These are phyloP conservation scores for Lasiurus borealis DNA, from an alignment of 2,113 vertebrate genomes.

Conservation along the genomic window DNA sequence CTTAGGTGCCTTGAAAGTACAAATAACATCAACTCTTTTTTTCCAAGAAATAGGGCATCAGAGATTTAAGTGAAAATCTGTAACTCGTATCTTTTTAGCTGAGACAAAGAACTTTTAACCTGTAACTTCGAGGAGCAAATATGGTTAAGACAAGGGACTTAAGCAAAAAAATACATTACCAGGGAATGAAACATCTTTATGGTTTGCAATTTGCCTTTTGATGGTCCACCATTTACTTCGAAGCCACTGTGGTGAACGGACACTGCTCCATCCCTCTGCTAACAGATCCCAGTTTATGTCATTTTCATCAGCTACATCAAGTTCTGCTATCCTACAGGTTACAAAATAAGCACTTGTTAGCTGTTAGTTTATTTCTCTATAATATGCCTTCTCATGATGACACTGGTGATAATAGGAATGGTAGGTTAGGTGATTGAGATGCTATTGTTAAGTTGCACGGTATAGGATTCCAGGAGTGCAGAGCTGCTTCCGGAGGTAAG, in stretches of 20 bases:
- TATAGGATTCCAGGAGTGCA: neutral
- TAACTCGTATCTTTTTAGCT: neutral
- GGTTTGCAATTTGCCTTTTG: conserved; percentile 98
- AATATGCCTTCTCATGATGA: conserved; percentile 32
- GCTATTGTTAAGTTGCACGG: neutral
- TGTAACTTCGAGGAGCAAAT: conserved; percentile 15
- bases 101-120: conserved; percentile 31
- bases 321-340: conserved; percentile 92
- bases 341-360: conserved; percentile 81
- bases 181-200: conserved; percentile 97
- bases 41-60: conserved; percentile 15
- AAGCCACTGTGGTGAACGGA: conserved; percentile 98
- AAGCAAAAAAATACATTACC: conserved; percentile 86
- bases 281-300: conserved; percentile 98
- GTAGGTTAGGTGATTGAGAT: neutral
- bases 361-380: neutral
- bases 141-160: conserved; percentile 34
- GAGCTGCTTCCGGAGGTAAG: neutral
- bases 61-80: neutral
- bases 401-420: neutral
- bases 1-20: conserved; percentile 13
- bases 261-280: conserved; percentile 97
- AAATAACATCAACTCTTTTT: conserved; percentile 16
- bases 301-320: conserved; percentile 96
- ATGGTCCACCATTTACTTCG: conserved; percentile 99